Conservation (phyloP, 2,113 vertebrate species). For the Phalacrocorax aristotelis region DNA sequence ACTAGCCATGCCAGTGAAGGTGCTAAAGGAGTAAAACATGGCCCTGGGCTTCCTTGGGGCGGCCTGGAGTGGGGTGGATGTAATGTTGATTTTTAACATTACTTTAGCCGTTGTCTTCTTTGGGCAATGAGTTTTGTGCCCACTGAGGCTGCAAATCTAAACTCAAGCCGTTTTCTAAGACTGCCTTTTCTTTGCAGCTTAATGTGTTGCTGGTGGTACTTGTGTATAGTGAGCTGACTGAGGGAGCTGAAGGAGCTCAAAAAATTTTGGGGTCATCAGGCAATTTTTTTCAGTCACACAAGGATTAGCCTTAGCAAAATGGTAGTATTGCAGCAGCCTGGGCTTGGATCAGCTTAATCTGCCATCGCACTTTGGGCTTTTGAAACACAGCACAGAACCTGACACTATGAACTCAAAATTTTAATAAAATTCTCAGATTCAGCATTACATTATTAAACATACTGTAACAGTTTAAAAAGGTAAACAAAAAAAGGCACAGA, state of each 20-base stretch:
- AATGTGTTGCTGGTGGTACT: not conserved
- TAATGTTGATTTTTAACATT: not conserved
- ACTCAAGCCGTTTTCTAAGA: not conserved
- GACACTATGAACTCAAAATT: not conserved
- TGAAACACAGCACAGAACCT: not conserved
- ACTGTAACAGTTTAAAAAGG: not conserved
- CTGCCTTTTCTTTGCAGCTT: not conserved
- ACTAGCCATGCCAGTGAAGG: not conserved
- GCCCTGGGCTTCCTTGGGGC: not conserved
- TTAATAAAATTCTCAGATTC: constrained; percentile 12
- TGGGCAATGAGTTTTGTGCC: not conserved
- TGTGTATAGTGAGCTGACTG: not conserved
- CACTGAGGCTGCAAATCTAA: not conserved
- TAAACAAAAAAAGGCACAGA: not conserved
- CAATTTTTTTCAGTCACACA: not conserved
- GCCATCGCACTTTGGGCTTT: not conserved
- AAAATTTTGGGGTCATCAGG: not conserved
- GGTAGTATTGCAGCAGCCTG: not conserved
- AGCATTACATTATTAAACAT: not conserved
- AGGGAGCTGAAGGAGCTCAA: not conserved
- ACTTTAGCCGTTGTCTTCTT: fast-evolving
- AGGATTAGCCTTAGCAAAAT: not conserved
- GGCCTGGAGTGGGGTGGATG: not conserved
- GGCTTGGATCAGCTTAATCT: not conserved
- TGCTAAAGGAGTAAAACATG: not conserved